Percentiles rank a stretch among this genome's conserved stretches.
Conservation (phyloP, 1,140 invertebrate genomes). For the Wasmannia auropunctata region DNA sequence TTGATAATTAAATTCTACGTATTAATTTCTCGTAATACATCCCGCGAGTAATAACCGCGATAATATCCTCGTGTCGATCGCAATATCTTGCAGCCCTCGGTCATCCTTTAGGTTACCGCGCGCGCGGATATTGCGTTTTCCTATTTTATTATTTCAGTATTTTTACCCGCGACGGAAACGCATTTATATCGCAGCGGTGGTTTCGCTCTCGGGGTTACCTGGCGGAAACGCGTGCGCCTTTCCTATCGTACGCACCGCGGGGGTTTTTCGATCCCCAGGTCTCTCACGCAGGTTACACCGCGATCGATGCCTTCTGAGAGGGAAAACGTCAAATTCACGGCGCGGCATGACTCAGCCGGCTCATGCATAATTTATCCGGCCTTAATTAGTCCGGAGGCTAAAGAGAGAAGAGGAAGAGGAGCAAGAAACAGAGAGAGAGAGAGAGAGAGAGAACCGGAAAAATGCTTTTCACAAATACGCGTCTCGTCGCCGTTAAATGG, state of each 20-base stretch:
- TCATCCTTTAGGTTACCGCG: background rate
- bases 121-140: conserved; percentile 2
- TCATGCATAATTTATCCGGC: conserved; percentile 66
- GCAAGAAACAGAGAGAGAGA: background rate
- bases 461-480: conserved; percentile 45
- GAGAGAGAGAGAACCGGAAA: background rate
- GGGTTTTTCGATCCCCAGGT: background rate
- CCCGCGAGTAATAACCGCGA: conserved; percentile 3
- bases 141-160: conserved; percentile 31
- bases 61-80: conserved; percentile 8
- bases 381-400: conserved; percentile 44
- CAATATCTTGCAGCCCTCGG: background rate
- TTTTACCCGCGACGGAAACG: conserved; percentile 11
- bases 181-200: conserved; percentile 51
- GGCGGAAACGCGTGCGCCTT: conserved; percentile 3
- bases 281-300: background rate
- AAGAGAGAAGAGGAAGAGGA: background rate
- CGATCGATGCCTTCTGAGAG: conserved; percentile 34
- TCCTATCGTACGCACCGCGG: conserved; percentile 35
- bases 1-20: conserved; percentile 26
- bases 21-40: background rate
- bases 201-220: conserved; percentile 32
- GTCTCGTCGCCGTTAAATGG: background rate
- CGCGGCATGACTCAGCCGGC: conserved; percentile 44
- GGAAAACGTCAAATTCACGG: conserved; percentile 45